A percentile compares a stretch with the other conserved stretches of the same genome.
Evolutionary conservation across 2,888 invertebrate species (phyloP).

Genomic region (Melinaea marsaeus): DNA sequence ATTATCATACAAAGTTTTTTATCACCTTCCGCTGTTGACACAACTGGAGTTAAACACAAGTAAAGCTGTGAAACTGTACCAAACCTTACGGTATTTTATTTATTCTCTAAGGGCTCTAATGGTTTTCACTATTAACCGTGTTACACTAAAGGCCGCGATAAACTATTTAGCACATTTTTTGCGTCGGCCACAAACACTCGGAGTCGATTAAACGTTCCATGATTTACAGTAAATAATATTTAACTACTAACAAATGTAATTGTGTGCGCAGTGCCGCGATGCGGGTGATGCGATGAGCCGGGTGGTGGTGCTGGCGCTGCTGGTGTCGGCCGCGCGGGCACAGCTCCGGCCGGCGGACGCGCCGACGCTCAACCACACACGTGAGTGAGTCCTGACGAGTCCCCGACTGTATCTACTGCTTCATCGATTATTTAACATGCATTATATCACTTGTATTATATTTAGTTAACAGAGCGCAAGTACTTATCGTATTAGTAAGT

Average conservation of each 20-base stretch:
- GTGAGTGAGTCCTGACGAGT: constrained; percentile 44
- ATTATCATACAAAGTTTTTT: too few relatives aligned
- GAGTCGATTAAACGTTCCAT: neutral
- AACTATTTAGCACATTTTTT: constrained; percentile 1
- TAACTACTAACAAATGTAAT: neutral
- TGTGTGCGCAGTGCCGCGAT: constrained; percentile 42
- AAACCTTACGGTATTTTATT: too few relatives aligned
- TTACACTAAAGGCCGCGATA: neutral
- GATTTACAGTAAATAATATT: neutral
- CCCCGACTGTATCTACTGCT: neutral
- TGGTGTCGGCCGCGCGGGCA: constrained; percentile 55
- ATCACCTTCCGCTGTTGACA: too few relatives aligned
- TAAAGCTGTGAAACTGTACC: too few relatives aligned
- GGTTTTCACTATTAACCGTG: neutral
- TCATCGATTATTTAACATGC: too few relatives aligned
- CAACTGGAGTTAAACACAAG: neutral
- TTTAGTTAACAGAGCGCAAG: too few relatives aligned
- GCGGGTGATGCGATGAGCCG: constrained; percentile 64
- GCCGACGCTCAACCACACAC: constrained; percentile 68
- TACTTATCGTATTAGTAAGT: too few relatives aligned
- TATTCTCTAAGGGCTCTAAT: neutral
- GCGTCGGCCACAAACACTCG: neutral
- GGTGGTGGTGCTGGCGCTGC: constrained; percentile 57
- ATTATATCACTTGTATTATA: too few relatives aligned
- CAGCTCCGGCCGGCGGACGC: constrained; percentile 71